Conservation (phyloP, 2,888 invertebrate species). For the Gymnosoma rotundatum region DNA sequence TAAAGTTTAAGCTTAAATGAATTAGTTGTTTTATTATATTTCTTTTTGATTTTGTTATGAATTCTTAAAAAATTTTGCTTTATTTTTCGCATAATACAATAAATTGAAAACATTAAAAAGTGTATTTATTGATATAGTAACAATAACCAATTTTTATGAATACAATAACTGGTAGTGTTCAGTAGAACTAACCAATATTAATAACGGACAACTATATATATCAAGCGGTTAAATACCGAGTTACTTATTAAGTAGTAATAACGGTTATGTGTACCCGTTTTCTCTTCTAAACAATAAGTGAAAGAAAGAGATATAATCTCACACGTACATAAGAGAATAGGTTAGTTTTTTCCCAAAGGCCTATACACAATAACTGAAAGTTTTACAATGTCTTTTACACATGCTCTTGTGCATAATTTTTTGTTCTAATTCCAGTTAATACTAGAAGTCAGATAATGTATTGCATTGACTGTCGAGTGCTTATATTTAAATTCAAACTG, state of each 20-base stretch:
- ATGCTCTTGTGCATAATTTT: too few species aligned
- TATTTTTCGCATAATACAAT: neutral
- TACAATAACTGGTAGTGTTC: neutral
- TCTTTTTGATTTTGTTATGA: too few species aligned
- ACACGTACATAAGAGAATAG: conserved; percentile 29
- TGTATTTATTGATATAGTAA: conserved; percentile 2
- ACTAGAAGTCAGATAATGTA: too few species aligned
- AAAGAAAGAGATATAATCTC: conserved; percentile 22
- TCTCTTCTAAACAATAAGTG: conserved; percentile 20
- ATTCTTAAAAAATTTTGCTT: too few species aligned
- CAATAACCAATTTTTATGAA: conserved; percentile 5
- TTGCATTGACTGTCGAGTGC: too few species aligned
- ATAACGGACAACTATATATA: neutral
- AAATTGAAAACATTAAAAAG: neutral
- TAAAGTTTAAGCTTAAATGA: neutral
- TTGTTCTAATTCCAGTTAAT: too few species aligned
- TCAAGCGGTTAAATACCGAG: too few species aligned
- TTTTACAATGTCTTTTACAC: conserved; percentile 20
- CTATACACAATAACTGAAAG: conserved; percentile 12
- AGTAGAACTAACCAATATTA: conserved; percentile 19
- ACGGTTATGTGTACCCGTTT: conserved; percentile 3
- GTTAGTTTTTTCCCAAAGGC: conserved; percentile 27
- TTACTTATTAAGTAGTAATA: neutral
- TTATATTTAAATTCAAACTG: too few species aligned
- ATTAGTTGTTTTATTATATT: conserved; percentile 1